A percentile compares a stretch with the other conserved stretches of the same genome.
Conservation (phyloP, 2,888 invertebrate species). For the Andrena trimmerana region DNA sequence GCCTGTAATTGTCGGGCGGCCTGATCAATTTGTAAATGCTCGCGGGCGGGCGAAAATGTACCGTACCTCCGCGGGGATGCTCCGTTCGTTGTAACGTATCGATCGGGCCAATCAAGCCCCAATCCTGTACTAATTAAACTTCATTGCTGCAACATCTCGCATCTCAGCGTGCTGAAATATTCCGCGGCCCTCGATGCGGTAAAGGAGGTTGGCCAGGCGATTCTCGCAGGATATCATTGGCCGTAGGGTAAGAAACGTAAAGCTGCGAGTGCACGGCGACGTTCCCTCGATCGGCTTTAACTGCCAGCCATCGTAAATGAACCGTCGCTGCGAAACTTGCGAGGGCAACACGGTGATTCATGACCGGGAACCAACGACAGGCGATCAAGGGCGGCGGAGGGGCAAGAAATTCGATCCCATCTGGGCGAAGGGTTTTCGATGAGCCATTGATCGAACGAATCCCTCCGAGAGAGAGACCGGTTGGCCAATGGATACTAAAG, state of each 20-base stretch:
- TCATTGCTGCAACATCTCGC: slow-evolving; percentile 32
- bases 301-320: slow-evolving; percentile 28
- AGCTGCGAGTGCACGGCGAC: not conserved
- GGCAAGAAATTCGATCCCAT: slow-evolving; percentile 62
- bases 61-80: not conserved
- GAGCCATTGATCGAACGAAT: slow-evolving; percentile 62
- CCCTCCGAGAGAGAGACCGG: slow-evolving; percentile 16
- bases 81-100: slow-evolving; percentile 18
- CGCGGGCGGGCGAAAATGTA: slow-evolving; percentile 17
- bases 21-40: slow-evolving; percentile 47
- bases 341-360: slow-evolving; percentile 47
- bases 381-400: slow-evolving; percentile 10
- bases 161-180: slow-evolving; percentile 14
- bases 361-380: slow-evolving; percentile 32
- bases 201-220: not conserved
- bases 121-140: slow-evolving; percentile 43
- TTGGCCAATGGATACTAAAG: slow-evolving; percentile 67
- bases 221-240: not conserved
- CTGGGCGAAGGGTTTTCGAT: slow-evolving; percentile 45
- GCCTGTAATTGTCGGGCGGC: slow-evolving; percentile 31
- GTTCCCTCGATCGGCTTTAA: not conserved
- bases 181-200: not conserved
- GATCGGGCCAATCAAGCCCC: slow-evolving; percentile 34
- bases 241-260: not conserved
- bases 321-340: not conserved